Conservation (phyloP, 2,888 invertebrate species). For the Laspeyria flexula region DNA sequence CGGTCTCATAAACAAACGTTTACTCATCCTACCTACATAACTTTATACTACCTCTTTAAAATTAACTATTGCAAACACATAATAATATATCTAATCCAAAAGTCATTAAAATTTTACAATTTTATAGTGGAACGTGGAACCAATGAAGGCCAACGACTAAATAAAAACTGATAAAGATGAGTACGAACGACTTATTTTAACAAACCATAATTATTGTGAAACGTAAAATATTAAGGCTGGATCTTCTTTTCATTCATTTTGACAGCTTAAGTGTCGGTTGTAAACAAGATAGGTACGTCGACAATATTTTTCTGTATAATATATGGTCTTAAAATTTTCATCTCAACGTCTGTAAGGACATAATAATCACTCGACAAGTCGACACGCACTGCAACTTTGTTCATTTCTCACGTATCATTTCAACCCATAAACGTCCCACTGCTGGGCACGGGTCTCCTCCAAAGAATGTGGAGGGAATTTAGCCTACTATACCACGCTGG, state of each 20-base stretch:
- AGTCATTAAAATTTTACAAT: constrained; percentile 18
- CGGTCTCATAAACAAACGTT: constrained; percentile 22
- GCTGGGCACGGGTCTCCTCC: too few species aligned
- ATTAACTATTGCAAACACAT: too few species aligned
- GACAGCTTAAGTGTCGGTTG: constrained; percentile 59
- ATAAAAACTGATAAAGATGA: constrained; percentile 40
- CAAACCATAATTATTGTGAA: constrained; percentile 40
- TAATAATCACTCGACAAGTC: constrained; percentile 61
- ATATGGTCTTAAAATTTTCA: constrained; percentile 58
- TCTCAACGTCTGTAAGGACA: constrained; percentile 48
- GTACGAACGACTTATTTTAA: constrained; percentile 15
- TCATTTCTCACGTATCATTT: too few species aligned
- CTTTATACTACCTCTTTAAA: too few species aligned
- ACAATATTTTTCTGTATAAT: constrained; percentile 63
- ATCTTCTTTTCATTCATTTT: constrained; percentile 55
- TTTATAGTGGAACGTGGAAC: constrained; percentile 21
- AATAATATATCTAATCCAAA: constrained; percentile 12
- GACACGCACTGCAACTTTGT: constrained; percentile 51
- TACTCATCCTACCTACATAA: constrained; percentile 12
- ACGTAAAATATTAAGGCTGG: constrained; percentile 47
- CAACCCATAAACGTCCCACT: too few species aligned
- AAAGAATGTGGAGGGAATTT: too few species aligned
- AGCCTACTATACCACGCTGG: too few species aligned
- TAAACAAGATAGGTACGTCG: constrained; percentile 56
- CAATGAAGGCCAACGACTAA: constrained; percentile 30